Percentiles rank a stretch among this genome's conserved stretches.
Evolutionary conservation across 2,113 vertebrate genomes (phyloP).

Genomic region (Oenanthe melanoleuca): DNA sequence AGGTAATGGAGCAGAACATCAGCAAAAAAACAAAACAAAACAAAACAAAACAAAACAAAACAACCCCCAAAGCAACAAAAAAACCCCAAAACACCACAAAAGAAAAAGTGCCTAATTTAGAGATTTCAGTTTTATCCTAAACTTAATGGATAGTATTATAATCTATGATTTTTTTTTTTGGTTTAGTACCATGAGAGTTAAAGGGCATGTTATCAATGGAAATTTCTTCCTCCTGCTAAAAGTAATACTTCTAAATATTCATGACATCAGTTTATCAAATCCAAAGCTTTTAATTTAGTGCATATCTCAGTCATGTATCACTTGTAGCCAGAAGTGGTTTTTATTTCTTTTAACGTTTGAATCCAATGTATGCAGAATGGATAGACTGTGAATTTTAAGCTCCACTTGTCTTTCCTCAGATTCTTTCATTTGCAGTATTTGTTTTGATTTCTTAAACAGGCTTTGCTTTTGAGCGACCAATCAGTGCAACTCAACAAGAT

Average conservation of each 20-base stretch:
- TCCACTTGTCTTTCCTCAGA: neutral
- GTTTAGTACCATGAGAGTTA: neutral
- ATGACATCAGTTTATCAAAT: constrained; percentile 8
- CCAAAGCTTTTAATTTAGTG: constrained; percentile 47
- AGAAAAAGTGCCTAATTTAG: neutral
- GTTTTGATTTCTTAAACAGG: constrained; percentile 15
- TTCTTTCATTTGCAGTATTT: neutral
- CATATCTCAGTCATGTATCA: neutral
- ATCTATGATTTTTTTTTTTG: neutral
- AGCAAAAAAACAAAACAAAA: neutral
- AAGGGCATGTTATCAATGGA: neutral
- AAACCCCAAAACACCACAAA: neutral
- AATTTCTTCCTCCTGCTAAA: neutral
- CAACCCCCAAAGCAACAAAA: neutral
- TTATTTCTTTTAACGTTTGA: constrained; percentile 5
- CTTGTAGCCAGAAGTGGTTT: neutral
- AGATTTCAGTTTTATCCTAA: constrained; percentile 1
- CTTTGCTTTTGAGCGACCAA: constrained; percentile 25
- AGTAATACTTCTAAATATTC: constrained; percentile 49
- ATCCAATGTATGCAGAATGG: neutral
- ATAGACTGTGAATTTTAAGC: neutral
- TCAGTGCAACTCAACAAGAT: constrained; percentile 47
- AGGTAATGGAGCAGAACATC: constrained; percentile 25
- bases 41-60: neutral
- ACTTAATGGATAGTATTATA: neutral